Evolutionary conservation across 2,113 vertebrate species (phyloP), one percentile per base, ranked within the genome.

Genomic region (Ammodytes marinus): DNA sequence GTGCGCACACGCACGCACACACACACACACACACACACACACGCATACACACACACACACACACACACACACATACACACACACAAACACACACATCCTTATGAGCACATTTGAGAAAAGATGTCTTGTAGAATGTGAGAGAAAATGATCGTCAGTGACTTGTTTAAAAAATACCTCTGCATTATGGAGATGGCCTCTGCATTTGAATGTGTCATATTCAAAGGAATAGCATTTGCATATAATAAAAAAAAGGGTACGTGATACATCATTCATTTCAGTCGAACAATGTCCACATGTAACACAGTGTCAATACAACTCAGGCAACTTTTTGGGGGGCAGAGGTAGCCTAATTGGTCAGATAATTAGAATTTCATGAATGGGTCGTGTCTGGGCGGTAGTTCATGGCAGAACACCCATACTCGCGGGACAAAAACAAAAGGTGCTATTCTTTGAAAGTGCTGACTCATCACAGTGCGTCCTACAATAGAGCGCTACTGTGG

Each of bases 391-490:
- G 68, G 59, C 66, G 19, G 67, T 69, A 54, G 74, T 69, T 88
- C 77, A 69, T 69, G 69, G 52, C 83, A 86, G 55, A 87, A 75
- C 73, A 85, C 37, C 74, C 78, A 79, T 53, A 82, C 64, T 86
- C 74, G 57, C 74, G 80, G 46, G 72, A 72, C 84, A 84, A 91
- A 93, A 89, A 94, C 92, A 93, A 93, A 93, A 92, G 84, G 84
- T 91, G 86, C 80, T 87, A 78, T 91, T 92, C 82, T 84, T 57
- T 15, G 3, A 89, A 87, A 93, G 46, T 60, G 91, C 90, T 81
- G 86, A 92, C 69, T 86, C 88, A 84, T 80, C 83, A 68, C 70
- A 81, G 55, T 75, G 69, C 9, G 64, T 65, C 74, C 59, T 74
- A 91, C 92, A 93, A 93, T 85, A 63, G 86, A 67, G 73, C 87